Base-by-base conservation (phyloP, 1,140 invertebrate genomes). In the Drosophila arawakana region DNA sequence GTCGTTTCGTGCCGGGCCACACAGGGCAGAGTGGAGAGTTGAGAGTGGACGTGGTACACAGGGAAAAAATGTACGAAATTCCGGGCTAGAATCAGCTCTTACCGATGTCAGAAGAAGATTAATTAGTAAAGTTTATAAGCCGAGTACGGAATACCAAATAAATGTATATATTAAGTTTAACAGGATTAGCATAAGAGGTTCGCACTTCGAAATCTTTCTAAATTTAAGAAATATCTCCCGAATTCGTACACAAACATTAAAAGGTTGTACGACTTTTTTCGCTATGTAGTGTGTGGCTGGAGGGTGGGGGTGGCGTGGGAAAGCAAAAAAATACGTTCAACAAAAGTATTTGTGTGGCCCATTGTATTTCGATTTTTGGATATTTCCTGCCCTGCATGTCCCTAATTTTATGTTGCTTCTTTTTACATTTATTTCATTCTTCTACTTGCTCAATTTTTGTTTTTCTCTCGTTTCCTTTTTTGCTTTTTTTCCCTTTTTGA, bases 401-500 rank as follows among this genome's bases (percentile, higher is more conserved):
- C 65, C 49, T 43, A 57, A 67, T 73, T 57, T 58, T 30, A 25
- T 54, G 3, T 54, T 9, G 7, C 62, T 75, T 63, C 58, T 47
- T 46, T 37, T 39, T 54, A 65, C 41, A 58, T 73, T 60, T 25
- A 43, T 39, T 78, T 69, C 10, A 57, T 13, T 58, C 18, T 11
- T 60, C 30, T 54, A 7, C 15, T 41, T 57, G 35, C 15, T 18
- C 35, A 59, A 39, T 49, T 50, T 30, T 43, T 10, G 7, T 66
- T 76, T 60, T 7, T 50, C 37, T 39, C 15, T 34, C 21, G 25
- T 7, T 52, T 15, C n/a, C 6, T n/a, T 15, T 65, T 35, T 30
- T 34, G 25, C 43, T 18, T 18, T 49, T 86, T 88, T 86, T 86
- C 6, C n/a, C 13, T 49, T 86, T 88, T 86, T 86, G 83, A 86